Evolutionary conservation across 2,113 vertebrate species (phyloP).

Genomic region (Neolamprologus modestus): DNA sequence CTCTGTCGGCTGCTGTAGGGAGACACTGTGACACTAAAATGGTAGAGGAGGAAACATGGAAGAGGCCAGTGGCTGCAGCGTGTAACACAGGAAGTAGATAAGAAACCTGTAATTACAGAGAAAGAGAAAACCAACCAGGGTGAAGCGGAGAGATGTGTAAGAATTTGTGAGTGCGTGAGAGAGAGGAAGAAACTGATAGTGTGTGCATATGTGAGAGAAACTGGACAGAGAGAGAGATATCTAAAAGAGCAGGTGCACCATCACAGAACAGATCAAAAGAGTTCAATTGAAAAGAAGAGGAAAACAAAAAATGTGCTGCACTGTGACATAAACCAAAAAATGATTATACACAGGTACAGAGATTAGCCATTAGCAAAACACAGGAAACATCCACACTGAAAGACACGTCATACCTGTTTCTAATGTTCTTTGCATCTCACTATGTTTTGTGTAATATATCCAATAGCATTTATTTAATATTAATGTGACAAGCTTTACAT

Average conservation of each 20-base stretch:
- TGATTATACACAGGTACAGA: constrained; percentile 1
- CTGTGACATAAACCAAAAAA: constrained; percentile 17
- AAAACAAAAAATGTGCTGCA: constrained; percentile 5
- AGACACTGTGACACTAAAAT: constrained; percentile 34
- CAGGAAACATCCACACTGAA: background rate
- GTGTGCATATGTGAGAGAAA: background rate
- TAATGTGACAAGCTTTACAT: background rate
- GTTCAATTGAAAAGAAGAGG: constrained; percentile 7
- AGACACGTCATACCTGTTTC: background rate
- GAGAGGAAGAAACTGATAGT: background rate
- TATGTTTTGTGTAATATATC: background rate
- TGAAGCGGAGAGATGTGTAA: background rate
- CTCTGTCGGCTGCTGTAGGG: background rate
- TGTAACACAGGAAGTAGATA: constrained; percentile 45
- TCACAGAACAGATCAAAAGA: constrained; percentile 34
- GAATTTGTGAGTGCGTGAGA: background rate
- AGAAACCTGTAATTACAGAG: constrained; percentile 52
- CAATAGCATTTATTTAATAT: background rate
- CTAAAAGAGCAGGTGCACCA: constrained; percentile 23
- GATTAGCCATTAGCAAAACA: constrained; percentile 12
- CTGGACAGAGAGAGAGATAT: background rate
- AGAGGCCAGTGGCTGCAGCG: constrained; percentile 13
- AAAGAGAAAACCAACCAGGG: constrained; percentile 28
- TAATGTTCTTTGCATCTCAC: background rate
- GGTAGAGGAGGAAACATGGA: constrained; percentile 26